phyloP scores from a whole-genome alignment of 2,888 invertebrate genomes.

The Amphipoea lucens region DNA sequence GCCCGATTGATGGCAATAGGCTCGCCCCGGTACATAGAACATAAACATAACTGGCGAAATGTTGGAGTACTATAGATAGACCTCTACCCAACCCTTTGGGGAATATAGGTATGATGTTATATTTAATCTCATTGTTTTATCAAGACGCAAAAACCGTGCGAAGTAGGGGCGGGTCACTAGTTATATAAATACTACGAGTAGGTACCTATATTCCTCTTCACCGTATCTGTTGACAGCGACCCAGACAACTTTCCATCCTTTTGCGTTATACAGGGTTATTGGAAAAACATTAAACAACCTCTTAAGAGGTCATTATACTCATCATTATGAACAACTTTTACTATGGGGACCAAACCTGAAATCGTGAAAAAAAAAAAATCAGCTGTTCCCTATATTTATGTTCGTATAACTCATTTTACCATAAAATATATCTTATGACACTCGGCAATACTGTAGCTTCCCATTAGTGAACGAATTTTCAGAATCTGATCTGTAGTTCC shows the following conservation, averaged over 20 bases:
- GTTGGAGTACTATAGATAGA: too few species aligned
- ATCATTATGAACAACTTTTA: too few species aligned
- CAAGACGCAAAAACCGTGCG: neutral
- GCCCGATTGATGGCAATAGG: neutral
- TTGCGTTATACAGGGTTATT: neutral
- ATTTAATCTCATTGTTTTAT: neutral
- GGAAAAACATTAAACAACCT: too few species aligned
- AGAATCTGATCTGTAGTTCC: neutral
- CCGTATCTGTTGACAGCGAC: neutral
- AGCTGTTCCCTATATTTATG: too few species aligned
- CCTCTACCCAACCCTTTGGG: too few species aligned
- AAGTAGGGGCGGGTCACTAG: neutral
- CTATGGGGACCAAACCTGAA: too few species aligned
- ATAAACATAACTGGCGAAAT: neutral
- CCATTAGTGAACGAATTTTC: neutral
- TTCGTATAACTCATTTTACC: neutral
- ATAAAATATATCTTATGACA: neutral
- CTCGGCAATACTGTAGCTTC: too few species aligned
- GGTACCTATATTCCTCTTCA: neutral
- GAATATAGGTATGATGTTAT: neutral
- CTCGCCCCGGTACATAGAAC: neutral
- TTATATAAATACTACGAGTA: neutral
- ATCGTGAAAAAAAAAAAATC: too few species aligned
- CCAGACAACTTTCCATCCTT: neutral
- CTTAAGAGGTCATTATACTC: too few species aligned